Base-by-base conservation (phyloP, 2,797 vertebrate species). In the Myotis pilosus region DNA sequence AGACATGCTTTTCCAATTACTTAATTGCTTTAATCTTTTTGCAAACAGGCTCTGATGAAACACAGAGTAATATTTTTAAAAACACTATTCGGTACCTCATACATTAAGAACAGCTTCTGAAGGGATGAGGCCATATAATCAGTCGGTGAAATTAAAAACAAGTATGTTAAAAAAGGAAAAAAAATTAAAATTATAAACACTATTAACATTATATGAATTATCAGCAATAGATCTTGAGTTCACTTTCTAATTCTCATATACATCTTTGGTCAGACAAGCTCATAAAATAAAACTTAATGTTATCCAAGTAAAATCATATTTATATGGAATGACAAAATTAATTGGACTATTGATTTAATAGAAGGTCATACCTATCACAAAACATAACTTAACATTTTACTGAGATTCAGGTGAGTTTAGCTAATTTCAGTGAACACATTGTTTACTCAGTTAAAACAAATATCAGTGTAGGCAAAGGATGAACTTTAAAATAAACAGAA, bases 11-110 rank as follows among this genome's bases (percentile, higher is more conserved):
- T 82, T 82, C 36, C 22, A 94, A 93, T 86, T 41, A 74, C 47
- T 86, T 72, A 76, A 76, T 60, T 95, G 47, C 22, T 86, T 91
- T 89, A 71, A 81, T 81, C 9, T 88, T 47, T 95, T 71, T 88
- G 81, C 9, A 80, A 25, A 62, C 13, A 93, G 62, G 23, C 25
- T 83, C 16, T 66, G 41, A 76, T 78, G 55, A 62, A 93, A 33
- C 6, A n/a, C 3, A 81, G 28, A 3, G 53, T 78, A 94, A 47
- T 91, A 78, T 51, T 78, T 91, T 91, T 76, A 28, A 88, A 89
- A 93, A 53, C 20, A 51, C 8, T n/a, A 23, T 81, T 75, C 91
- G 28, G 44, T 2, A 53, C 76, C 33, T 71, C 68, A 78, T 86
- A 88, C 87, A 71, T 94, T 88, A 81, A 78, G 49, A 89, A 82